These are phyloP conservation scores for Alethe castanea DNA, from an alignment of 2,113 vertebrate genomes.

Conservation along the genomic window DNA sequence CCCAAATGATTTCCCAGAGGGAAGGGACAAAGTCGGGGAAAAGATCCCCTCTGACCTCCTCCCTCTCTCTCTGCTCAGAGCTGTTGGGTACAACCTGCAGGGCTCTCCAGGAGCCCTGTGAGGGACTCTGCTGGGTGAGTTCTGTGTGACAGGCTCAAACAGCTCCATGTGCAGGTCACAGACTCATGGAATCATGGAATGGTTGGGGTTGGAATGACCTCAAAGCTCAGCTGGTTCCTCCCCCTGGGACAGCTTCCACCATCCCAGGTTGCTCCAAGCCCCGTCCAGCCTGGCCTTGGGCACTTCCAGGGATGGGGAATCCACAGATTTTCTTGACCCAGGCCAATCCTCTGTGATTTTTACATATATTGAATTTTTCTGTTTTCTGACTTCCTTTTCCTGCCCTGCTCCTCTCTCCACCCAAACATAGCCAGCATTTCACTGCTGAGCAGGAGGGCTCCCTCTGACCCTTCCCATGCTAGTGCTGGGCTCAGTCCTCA, in stretches of 20 bases:
- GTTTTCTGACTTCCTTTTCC: neutral
- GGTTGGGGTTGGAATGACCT: neutral
- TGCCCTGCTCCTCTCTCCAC: neutral
- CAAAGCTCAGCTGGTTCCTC: fast-evolving
- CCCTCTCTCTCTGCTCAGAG: too few relatives aligned
- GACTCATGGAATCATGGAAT: too few relatives aligned
- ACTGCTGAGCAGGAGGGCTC: neutral
- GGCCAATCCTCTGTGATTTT: neutral
- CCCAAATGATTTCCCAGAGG: neutral
- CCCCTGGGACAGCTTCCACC: too few relatives aligned
- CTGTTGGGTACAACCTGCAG: neutral
- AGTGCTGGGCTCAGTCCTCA: neutral
- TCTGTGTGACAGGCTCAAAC: neutral
- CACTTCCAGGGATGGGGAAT: neutral
- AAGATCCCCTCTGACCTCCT: neutral
- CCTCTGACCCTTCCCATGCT: neutral
- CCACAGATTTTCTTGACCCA: neutral
- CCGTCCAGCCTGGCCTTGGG: fast-evolving
- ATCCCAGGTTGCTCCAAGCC: neutral
- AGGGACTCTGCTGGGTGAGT: neutral
- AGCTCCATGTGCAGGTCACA: neutral
- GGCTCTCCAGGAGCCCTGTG: neutral
- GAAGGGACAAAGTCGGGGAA: neutral
- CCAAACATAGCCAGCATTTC: neutral
- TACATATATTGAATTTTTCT: neutral